A percentile compares a stretch with the other conserved stretches of the same genome.
Conservation (phyloP, 2,888 invertebrate genomes). For the Meiosimyza decipiens region DNA sequence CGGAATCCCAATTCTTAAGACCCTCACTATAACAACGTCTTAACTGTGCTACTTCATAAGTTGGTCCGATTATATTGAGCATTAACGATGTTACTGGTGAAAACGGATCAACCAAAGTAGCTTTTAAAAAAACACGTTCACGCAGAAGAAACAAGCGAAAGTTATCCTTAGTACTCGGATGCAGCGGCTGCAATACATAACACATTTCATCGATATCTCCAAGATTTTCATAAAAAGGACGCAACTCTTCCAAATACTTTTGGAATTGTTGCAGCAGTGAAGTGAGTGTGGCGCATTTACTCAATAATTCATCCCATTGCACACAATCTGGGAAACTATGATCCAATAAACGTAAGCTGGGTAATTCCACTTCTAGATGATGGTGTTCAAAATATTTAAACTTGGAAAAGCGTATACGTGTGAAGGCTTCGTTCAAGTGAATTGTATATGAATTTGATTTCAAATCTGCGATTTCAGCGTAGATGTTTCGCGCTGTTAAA, state of each 20-base stretch:
- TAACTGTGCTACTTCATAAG: conserved; percentile 57
- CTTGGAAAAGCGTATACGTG: conserved; percentile 52
- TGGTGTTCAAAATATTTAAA: conserved; percentile 56
- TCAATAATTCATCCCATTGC: conserved; percentile 50
- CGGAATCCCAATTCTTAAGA: conserved; percentile 60
- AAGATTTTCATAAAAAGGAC: conserved; percentile 60
- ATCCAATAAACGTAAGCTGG: conserved; percentile 47
- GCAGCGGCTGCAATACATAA: conserved; percentile 60
- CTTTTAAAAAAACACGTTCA: conserved; percentile 60
- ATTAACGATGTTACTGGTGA: conserved; percentile 56
- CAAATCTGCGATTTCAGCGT: conserved; percentile 52
- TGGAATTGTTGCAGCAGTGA: conserved; percentile 49
- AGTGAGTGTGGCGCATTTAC: conserved; percentile 43
- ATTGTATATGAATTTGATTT: conserved; percentile 51
- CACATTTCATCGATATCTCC: conserved; percentile 63
- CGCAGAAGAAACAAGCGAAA: conserved; percentile 61
- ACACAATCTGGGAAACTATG: conserved; percentile 61
- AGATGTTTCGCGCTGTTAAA: conserved; percentile 47
- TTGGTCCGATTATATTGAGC: conserved; percentile 63
- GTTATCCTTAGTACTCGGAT: conserved; percentile 57
- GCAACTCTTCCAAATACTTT: conserved; percentile 56
- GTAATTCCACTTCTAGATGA: conserved; percentile 55
- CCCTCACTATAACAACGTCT: conserved; percentile 59
- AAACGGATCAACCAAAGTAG: conserved; percentile 60
- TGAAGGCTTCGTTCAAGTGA: conserved; percentile 49